Evolutionary conservation across 2,888 invertebrate species (phyloP).

Genomic region (Lepidocyrtinus sp.): DNA sequence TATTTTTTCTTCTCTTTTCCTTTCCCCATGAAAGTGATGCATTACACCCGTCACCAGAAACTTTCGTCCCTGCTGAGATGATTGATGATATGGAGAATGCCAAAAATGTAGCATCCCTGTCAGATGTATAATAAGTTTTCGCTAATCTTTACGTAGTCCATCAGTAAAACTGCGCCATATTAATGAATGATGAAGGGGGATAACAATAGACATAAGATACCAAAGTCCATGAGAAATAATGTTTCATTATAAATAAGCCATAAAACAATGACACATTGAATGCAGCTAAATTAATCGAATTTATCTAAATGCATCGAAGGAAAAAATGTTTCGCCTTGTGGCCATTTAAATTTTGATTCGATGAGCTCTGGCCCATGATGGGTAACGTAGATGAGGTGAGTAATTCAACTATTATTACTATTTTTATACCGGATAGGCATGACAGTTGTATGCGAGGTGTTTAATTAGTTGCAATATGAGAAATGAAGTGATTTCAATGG

Average conservation of each 20-base stretch:
- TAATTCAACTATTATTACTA: not conserved
- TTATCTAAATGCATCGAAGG: not conserved
- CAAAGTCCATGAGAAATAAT: too few relatives aligned
- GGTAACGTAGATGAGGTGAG: too few relatives aligned
- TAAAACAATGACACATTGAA: not conserved
- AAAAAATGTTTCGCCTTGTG: not conserved
- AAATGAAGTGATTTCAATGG: not conserved
- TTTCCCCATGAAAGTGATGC: constrained; percentile 24
- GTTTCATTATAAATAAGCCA: not conserved
- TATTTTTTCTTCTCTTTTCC: constrained; percentile 3
- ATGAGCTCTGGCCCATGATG: too few relatives aligned
- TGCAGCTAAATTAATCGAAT: not conserved
- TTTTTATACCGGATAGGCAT: too few relatives aligned
- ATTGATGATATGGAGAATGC: constrained; percentile 54
- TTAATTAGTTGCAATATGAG: too few relatives aligned
- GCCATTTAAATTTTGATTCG: too few relatives aligned
- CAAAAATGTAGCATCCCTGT: constrained; percentile 53
- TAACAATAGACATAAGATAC: not conserved
- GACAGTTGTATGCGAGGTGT: too few relatives aligned
- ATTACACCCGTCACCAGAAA: constrained; percentile 52
- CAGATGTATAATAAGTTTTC: constrained; percentile 47
- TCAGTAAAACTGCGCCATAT: not conserved
- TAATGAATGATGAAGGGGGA: not conserved
- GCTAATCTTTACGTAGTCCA: constrained; percentile 34
- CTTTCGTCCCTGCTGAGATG: constrained; percentile 51